Conservation (phyloP, 2,797 vertebrate species). For the Delichon dasypus region DNA sequence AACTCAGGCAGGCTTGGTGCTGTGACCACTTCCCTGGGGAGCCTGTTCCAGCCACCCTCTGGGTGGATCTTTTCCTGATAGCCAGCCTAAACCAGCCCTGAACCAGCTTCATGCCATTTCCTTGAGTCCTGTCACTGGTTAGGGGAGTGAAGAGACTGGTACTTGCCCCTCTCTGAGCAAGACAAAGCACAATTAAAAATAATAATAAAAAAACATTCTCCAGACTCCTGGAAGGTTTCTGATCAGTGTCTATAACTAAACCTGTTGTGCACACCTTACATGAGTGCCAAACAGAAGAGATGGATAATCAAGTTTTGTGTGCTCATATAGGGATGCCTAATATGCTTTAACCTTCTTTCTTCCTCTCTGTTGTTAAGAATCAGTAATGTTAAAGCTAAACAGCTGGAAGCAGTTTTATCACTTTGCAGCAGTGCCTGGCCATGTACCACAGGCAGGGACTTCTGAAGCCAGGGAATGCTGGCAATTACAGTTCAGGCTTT, state of each 20-base stretch:
- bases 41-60: not conserved
- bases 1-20: not conserved
- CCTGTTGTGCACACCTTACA: not conserved
- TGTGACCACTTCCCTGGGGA: not conserved
- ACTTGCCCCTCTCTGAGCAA: not conserved
- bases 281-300: not conserved
- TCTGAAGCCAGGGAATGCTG: slow-evolving; percentile 72
- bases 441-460: slow-evolving; percentile 48
- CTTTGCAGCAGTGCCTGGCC: slow-evolving; percentile 78
- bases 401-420: slow-evolving; percentile 84
- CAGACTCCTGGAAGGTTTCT: not conserved
- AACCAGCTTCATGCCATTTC: not conserved
- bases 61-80: not conserved
- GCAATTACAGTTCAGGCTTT: slow-evolving; percentile 43
- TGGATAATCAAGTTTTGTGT: not conserved
- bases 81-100: not conserved
- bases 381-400: slow-evolving; percentile 64
- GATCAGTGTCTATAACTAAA: not conserved
- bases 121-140: not conserved
- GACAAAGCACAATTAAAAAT: not conserved
- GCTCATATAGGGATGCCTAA: not conserved
- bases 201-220: not conserved
- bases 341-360: slow-evolving; percentile 35
- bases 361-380: slow-evolving; percentile 57
- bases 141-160: not conserved